phyloP scores from a whole-genome alignment of 2,888 invertebrate genomes.

The Andrena bicolor region DNA sequence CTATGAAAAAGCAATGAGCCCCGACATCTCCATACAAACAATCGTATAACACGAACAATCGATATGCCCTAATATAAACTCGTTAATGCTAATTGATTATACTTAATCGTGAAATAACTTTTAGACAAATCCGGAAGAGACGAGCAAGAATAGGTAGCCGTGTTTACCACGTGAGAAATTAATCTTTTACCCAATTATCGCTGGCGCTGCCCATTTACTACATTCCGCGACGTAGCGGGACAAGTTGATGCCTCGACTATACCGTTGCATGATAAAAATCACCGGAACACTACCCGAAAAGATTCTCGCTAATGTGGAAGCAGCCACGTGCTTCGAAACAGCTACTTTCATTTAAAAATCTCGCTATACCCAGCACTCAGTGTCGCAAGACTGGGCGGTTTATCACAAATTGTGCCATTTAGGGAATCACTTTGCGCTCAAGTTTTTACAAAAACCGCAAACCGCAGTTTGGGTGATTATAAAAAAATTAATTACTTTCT shows the following conservation, averaged over 20 bases:
- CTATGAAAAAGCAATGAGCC: too few relatives aligned
- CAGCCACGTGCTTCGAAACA: not conserved
- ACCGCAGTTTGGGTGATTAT: too few relatives aligned
- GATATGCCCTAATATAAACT: too few relatives aligned
- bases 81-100: not conserved
- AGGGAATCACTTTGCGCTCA: too few relatives aligned
- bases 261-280: constrained; percentile 26
- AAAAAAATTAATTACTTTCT: too few relatives aligned
- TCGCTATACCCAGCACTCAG: not conserved
- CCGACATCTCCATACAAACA: too few relatives aligned
- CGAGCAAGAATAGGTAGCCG: not conserved
- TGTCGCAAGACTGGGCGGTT: too few relatives aligned
- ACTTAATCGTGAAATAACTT: not conserved
- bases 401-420: too few relatives aligned
- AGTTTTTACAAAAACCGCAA: too few relatives aligned
- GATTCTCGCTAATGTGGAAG: not conserved
- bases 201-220: not conserved
- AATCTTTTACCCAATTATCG: constrained; percentile 2
- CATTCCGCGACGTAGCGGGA: constrained; percentile 22
- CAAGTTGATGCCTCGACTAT: constrained; percentile 1
- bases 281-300: not conserved
- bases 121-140: not conserved
- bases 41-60: too few relatives aligned
- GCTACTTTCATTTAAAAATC: not conserved
- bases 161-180: not conserved